Percentiles rank a stretch among this genome's conserved stretches.
These are phyloP conservation scores for Drosophila differens DNA, from an alignment of 2,888 invertebrate species.

Conservation along the genomic window DNA sequence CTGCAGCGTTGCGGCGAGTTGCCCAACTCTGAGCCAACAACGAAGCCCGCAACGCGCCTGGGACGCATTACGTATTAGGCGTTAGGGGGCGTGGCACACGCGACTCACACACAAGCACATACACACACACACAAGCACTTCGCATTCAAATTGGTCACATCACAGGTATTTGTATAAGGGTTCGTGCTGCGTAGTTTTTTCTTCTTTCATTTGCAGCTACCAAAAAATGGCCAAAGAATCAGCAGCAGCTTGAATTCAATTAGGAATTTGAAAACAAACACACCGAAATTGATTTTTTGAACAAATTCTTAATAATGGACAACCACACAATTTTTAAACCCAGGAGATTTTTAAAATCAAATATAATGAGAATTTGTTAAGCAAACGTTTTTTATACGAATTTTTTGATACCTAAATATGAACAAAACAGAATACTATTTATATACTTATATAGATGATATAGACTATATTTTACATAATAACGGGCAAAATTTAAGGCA, in stretches of 20 bases:
- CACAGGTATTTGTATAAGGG: constrained; percentile 29
- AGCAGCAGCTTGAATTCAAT: constrained; percentile 5
- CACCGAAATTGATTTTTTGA: constrained; percentile 49
- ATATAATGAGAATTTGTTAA: constrained; percentile 67
- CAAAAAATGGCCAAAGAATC: constrained; percentile 3
- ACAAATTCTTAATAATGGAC: constrained; percentile 29
- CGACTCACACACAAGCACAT: constrained; percentile 35
- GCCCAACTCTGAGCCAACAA: constrained; percentile 69
- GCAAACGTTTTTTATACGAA: constrained; percentile 72
- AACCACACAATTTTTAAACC: constrained; percentile 65
- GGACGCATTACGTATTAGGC: constrained; percentile 69
- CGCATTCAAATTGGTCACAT: constrained; percentile 34
- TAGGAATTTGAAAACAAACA: constrained; percentile 26
- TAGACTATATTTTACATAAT: constrained; percentile 38
- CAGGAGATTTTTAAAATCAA: constrained; percentile 58
- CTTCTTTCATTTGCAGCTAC: neutral
- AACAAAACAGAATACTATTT: constrained; percentile 61
- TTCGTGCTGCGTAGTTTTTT: constrained; percentile 32
- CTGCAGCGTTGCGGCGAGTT: constrained; percentile 73
- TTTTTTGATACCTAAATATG: constrained; percentile 67
- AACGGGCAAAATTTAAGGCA: constrained; percentile 47
- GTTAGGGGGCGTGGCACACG: constrained; percentile 48
- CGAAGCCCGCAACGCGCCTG: constrained; percentile 67
- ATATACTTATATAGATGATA: constrained; percentile 60
- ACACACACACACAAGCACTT: constrained; percentile 10